phyloP scores from a whole-genome alignment of 2,113 vertebrate genomes.

The Melierax canorus region DNA sequence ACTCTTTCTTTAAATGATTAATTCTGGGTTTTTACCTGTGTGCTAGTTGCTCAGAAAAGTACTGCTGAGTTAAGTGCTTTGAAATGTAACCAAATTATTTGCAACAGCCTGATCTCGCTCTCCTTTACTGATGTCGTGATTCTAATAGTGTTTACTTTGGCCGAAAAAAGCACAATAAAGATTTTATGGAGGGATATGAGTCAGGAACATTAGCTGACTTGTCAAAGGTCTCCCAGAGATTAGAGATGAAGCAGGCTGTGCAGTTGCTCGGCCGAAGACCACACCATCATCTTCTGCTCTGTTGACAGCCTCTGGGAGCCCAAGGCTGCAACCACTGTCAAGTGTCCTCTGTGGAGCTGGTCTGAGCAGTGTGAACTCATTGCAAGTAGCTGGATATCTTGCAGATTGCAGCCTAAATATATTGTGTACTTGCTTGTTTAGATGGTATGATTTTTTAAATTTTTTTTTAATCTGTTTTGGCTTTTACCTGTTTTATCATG shows the following conservation, averaged over 20 bases:
- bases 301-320: neutral
- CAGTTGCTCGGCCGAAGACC: neutral
- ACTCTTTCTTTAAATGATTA: neutral
- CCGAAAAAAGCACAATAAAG: neutral
- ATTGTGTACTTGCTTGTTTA: neutral
- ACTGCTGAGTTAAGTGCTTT: neutral
- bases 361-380: neutral
- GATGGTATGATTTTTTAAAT: no score
- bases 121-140: neutral
- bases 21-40: neutral
- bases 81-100: neutral
- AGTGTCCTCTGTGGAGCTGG: neutral
- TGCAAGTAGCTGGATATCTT: neutral
- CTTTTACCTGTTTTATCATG: neutral
- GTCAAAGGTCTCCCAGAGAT: conserved; percentile 27
- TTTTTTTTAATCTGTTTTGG: neutral
- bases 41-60: neutral
- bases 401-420: neutral
- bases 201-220: neutral
- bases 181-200: conserved; percentile 6
- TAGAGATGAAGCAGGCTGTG: neutral
- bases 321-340: neutral
- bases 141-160: conserved; percentile 25
- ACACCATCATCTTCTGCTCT: neutral
- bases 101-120: neutral